Percentiles rank a stretch among this genome's conserved stretches.
phyloP scores from a whole-genome alignment of 1,140 invertebrate species.

The Spodoptera litura region DNA sequence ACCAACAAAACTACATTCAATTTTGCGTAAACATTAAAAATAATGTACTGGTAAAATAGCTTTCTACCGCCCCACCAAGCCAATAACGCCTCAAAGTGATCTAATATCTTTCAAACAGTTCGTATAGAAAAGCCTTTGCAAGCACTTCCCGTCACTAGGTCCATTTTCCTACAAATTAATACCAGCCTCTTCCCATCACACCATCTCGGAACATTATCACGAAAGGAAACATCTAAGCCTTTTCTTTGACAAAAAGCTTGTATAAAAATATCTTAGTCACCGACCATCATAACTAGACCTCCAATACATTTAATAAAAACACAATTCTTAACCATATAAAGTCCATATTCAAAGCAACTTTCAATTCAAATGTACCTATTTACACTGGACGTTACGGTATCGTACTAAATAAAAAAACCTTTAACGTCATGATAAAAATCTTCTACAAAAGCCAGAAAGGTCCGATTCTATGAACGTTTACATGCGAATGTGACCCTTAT shows the following conservation, averaged over 20 bases:
- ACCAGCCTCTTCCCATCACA: constrained; percentile 24
- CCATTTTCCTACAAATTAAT: constrained; percentile 47
- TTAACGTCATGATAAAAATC: constrained; percentile 58
- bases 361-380: neutral
- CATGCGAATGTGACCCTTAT: constrained; percentile 48
- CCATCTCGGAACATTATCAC: constrained; percentile 42
- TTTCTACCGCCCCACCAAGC: neutral
- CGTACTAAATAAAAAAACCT: constrained; percentile 59
- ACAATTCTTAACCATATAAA: neutral
- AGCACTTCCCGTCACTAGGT: constrained; percentile 45
- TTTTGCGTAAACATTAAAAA: no score
- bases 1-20: no score
- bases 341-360: constrained; percentile 22
- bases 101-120: neutral
- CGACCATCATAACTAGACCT: constrained; percentile 16
- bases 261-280: constrained; percentile 43
- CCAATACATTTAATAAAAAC: neutral
- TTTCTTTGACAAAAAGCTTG: constrained; percentile 51
- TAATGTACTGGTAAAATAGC: neutral
- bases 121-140: constrained; percentile 26
- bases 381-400: constrained; percentile 48
- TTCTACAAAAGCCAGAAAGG: constrained; percentile 56
- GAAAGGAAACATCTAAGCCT: constrained; percentile 50
- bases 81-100: neutral
- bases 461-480: constrained; percentile 47